Conservation (phyloP, 2,888 invertebrate genomes). For the Erebia palarica region DNA sequence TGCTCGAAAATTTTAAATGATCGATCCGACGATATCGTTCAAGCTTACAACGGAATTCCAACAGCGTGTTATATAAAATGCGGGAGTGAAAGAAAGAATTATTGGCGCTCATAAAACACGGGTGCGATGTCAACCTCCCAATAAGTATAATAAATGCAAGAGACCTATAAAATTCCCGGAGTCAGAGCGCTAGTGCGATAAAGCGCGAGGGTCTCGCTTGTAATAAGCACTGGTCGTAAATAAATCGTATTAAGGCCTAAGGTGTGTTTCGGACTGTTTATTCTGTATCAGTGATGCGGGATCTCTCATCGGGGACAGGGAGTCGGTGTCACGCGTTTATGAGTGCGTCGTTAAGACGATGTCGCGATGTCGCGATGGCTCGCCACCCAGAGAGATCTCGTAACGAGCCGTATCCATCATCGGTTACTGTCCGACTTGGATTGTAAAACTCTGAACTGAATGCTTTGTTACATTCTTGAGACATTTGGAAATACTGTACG, state of each 20-base stretch:
- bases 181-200: conserved; percentile 55
- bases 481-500: conserved; percentile 1
- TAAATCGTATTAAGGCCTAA: conserved; percentile 75
- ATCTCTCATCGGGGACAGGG: conserved; percentile 70
- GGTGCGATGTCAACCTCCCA: conserved; percentile 60
- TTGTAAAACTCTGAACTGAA: conserved; percentile 25
- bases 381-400: conserved; percentile 65
- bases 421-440: conserved; percentile 62
- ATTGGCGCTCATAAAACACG: conserved; percentile 65
- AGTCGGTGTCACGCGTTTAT: conserved; percentile 67
- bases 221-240: conserved; percentile 71
- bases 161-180: conserved; percentile 65
- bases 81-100: conserved; percentile 65
- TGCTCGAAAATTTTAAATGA: conserved; percentile 42
- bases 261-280: conserved; percentile 64
- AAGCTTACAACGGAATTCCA: conserved; percentile 54
- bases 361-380: conserved; percentile 47
- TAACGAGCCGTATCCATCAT: conserved; percentile 75
- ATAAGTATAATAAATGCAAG: conserved; percentile 64
- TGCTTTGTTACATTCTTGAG: conserved; percentile 13
- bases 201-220: conserved; percentile 58
- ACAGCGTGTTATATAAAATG: conserved; percentile 56
- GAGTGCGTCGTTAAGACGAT: conserved; percentile 63
- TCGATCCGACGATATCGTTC: conserved; percentile 41
- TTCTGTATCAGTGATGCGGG: conserved; percentile 63